phyloP scores from a whole-genome alignment of 1,140 invertebrate species.

The Drosophila burlai region DNA sequence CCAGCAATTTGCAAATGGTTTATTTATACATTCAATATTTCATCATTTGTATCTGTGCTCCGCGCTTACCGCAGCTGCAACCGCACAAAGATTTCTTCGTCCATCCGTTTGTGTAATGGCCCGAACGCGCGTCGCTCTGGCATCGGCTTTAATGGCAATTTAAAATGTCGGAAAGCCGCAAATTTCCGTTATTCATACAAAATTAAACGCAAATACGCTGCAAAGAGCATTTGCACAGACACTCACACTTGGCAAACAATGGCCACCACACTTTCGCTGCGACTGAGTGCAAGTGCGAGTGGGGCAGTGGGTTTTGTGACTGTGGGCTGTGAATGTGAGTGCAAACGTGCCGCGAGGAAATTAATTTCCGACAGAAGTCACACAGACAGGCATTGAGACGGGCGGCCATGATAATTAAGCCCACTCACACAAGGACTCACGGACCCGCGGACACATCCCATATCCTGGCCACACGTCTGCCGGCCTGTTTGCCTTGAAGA shows the following conservation, averaged over 20 bases:
- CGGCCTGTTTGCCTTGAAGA: conserved; percentile 70
- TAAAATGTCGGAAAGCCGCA: conserved; percentile 81
- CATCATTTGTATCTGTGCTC: conserved; percentile 40
- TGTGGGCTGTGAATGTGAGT: conserved; percentile 22
- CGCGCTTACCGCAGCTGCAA: conserved; percentile 48
- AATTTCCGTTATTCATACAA: conserved; percentile 81
- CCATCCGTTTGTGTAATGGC: conserved; percentile 46
- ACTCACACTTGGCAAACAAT: conserved; percentile 46
- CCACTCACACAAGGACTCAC: conserved; percentile 31
- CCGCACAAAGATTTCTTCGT: conserved; percentile 26
- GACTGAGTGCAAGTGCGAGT: background rate
- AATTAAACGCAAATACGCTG: conserved; percentile 75
- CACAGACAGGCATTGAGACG: conserved; percentile 72
- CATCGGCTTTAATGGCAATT: conserved; percentile 74
- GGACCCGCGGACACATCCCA: conserved; percentile 17
- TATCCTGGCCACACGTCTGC: conserved; percentile 42
- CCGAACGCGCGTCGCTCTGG: conserved; percentile 17
- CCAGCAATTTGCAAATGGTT: conserved; percentile 58
- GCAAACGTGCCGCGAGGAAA: conserved; percentile 65
- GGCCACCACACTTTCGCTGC: conserved; percentile 37
- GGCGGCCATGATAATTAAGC: conserved; percentile 75
- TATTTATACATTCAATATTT: conserved; percentile 36
- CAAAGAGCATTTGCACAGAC: conserved; percentile 48
- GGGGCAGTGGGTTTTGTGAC: background rate
- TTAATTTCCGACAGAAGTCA: conserved; percentile 84